phyloP scores from a whole-genome alignment of 2,113 vertebrate genomes.

The Cynoglossus semilaevis region DNA sequence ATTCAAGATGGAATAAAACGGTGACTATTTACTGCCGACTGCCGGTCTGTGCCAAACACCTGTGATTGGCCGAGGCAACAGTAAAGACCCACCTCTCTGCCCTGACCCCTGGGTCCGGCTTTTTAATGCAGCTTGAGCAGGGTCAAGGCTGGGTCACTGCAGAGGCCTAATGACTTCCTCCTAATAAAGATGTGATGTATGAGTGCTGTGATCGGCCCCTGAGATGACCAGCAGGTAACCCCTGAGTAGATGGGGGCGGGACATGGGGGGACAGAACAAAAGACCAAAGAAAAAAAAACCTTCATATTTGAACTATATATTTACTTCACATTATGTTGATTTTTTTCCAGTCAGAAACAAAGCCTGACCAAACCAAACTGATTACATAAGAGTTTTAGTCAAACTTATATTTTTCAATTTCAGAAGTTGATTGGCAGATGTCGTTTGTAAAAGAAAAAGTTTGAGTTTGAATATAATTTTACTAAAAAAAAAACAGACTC shows the following conservation, averaged over 20 bases:
- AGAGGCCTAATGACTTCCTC: slow-evolving; percentile 78
- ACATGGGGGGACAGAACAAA: background rate
- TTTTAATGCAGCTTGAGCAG: slow-evolving; percentile 64
- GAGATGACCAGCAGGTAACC: slow-evolving; percentile 66
- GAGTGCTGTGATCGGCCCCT: slow-evolving; percentile 50
- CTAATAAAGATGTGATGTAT: slow-evolving; percentile 79
- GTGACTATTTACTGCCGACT: background rate
- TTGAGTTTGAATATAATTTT: too few species aligned
- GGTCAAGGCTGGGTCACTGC: slow-evolving; percentile 77
- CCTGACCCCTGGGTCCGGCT: slow-evolving; percentile 62
- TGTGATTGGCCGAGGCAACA: slow-evolving; percentile 43
- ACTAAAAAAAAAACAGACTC: too few species aligned
- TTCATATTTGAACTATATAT: too few species aligned
- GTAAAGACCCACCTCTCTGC: slow-evolving; percentile 31
- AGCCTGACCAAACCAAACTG: too few species aligned
- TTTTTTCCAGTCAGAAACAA: too few species aligned
- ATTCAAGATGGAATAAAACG: too few species aligned
- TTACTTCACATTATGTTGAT: too few species aligned
- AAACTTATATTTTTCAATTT: too few species aligned
- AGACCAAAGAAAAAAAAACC: too few species aligned
- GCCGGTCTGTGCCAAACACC: slow-evolving; percentile 1
- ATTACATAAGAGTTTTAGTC: too few species aligned
- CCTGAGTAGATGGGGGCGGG: slow-evolving; percentile 2
- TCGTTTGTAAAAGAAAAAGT: too few species aligned
- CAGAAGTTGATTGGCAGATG: too few species aligned